phyloP scores from a whole-genome alignment of 2,797 vertebrate genomes.

The Channa striata region DNA sequence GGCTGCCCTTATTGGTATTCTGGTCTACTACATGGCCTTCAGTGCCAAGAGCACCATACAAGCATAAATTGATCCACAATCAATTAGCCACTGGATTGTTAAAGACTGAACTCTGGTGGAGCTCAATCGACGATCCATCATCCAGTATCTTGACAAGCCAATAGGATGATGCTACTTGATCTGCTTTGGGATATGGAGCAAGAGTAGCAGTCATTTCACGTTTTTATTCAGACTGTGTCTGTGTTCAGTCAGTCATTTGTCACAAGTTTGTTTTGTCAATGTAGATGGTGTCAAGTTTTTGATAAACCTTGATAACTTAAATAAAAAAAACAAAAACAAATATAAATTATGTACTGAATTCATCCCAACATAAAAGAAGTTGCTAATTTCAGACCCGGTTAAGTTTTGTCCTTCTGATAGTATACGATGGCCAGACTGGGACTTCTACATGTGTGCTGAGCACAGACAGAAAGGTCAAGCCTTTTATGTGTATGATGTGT shows the following conservation, averaged over 20 bases:
- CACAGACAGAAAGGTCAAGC: conserved; percentile 30
- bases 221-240: conserved; percentile 73
- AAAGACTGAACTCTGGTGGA: conserved; percentile 70
- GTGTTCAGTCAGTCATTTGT: conserved; percentile 47
- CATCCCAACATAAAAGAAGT: conserved; percentile 8
- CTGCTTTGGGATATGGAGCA: conserved; percentile 43
- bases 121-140: conserved; percentile 35
- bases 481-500: conserved; percentile 20
- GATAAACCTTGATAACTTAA: conserved; percentile 49
- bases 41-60: conserved; percentile 92
- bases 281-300: conserved; percentile 35
- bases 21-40: conserved; percentile 92
- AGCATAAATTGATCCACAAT: conserved; percentile 73
- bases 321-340: conserved; percentile 16
- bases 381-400: neutral
- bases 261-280: conserved; percentile 26
- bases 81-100: conserved; percentile 51
- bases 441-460: conserved; percentile 33
- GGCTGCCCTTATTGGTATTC: conserved; percentile 88
- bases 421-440: conserved; percentile 14
- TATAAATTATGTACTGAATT: neutral
- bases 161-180: conserved; percentile 30
- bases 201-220: conserved; percentile 60
- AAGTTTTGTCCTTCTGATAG: conserved; percentile 6
- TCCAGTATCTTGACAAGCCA: conserved; percentile 41